Evolutionary conservation across 2,797 vertebrate species (phyloP), one percentile per base, ranked within the genome.

Genomic region (Aeoliscus strigatus): DNA sequence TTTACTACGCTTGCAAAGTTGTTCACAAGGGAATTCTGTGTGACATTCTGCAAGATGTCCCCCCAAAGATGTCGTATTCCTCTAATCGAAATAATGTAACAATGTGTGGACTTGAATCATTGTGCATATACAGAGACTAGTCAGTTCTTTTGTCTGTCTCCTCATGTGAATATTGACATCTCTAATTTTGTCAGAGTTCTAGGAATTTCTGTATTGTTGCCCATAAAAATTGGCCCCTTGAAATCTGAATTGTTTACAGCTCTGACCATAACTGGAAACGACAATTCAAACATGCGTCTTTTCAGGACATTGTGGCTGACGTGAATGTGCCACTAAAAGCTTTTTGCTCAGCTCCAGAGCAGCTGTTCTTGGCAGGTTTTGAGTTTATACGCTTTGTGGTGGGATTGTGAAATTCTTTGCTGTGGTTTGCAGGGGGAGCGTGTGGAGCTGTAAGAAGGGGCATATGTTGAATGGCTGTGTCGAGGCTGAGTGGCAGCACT

Each of bases 341-440:
- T 50, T 41, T 53, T 26, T 39, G 45, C 54, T 59, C 66, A 75
- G 75, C 68, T 70, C 77, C 71, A 74, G 53, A 70, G 68, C 68
- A 57, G 69, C 79, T 74, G 62, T 13, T 55, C 48, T 57, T 67
- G 55, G 71, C 71, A 77, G 59, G 68, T 73, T 75, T 83, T 58
- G 45, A 55, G 58, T 79, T 75, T 65, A 52, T 66, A 58, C 50
- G 38, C 50, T 59, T 66, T 82, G 73, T 74, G 79, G 77, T 59
- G 3, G 3, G 37, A 69, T 75, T 70, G 79, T 81, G 74, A 83
- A 75, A 81, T 82, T 81, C 73, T 80, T 83, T 67, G 59, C 80
- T 59, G 63, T 54, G 77, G 61, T 69, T 65, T 37, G 54, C 60
- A 56, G 72, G 34, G 58, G 15, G 50, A 70, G 55, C 31, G 24